phyloP scores from a whole-genome alignment of 1,140 invertebrate genomes.

The Nephila pilipes region DNA sequence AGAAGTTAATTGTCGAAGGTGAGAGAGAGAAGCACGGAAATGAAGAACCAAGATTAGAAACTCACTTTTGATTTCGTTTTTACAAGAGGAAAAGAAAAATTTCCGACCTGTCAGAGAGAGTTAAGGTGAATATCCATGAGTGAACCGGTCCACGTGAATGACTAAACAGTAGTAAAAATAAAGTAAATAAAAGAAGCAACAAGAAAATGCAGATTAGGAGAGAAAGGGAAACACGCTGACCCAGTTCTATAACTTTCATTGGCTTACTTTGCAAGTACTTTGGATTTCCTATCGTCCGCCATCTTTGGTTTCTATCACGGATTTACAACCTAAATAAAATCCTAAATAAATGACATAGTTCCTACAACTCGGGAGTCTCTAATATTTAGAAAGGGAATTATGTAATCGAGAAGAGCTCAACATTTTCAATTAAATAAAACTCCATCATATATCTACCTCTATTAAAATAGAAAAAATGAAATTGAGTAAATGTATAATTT shows the following conservation, averaged over 20 bases:
- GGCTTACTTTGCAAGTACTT: background rate
- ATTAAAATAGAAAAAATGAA: too few relatives aligned
- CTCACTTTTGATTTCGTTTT: slow-evolving; percentile 12
- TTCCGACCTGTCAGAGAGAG: too few relatives aligned
- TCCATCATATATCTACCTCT: too few relatives aligned
- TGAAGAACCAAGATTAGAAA: background rate
- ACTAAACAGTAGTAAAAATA: background rate
- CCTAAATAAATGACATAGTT: too few relatives aligned
- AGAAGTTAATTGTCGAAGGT: background rate
- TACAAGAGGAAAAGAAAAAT: background rate
- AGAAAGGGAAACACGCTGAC: background rate
- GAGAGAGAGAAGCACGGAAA: slow-evolving; percentile 4
- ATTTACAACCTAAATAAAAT: too few relatives aligned
- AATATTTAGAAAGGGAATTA: too few relatives aligned
- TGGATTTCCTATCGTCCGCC: background rate
- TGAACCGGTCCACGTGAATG: slow-evolving; percentile 15
- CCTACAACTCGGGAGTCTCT: too few relatives aligned
- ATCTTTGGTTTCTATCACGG: background rate
- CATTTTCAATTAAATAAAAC: too few relatives aligned
- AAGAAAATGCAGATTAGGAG: slow-evolving; percentile 17
- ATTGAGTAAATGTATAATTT: too few relatives aligned
- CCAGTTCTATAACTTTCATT: background rate
- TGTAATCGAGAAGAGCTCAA: too few relatives aligned
- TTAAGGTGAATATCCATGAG: background rate
- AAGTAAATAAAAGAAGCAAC: background rate